Percentiles rank a stretch among this genome's conserved stretches.
These are phyloP conservation scores for Euthynnus affinis DNA, from an alignment of 2,797 vertebrate species.

Conservation along the genomic window DNA sequence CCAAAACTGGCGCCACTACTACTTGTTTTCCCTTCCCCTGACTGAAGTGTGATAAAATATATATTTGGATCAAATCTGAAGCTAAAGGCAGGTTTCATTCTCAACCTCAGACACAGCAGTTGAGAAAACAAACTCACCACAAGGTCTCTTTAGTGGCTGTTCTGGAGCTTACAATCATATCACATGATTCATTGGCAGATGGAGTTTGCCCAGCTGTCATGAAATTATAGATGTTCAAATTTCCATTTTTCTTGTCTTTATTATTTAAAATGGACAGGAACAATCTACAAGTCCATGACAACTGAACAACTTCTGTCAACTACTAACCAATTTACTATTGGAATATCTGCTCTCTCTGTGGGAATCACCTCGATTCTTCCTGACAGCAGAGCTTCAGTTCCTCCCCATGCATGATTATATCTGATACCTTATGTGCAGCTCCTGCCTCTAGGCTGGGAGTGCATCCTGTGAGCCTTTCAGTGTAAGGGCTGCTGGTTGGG, in stretches of 20 bases:
- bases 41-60: background rate
- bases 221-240: background rate
- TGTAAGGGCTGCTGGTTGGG: constrained; percentile 69
- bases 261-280: too few relatives aligned
- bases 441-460: constrained; percentile 63
- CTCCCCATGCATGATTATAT: constrained; percentile 8
- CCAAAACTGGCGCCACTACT: too few relatives aligned
- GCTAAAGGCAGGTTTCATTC: background rate
- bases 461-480: constrained; percentile 74
- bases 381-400: constrained; percentile 12
- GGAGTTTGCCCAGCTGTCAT: background rate
- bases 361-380: constrained; percentile 21
- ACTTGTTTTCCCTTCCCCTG: too few relatives aligned
- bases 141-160: background rate
- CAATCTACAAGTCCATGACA: too few relatives aligned
- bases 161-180: background rate
- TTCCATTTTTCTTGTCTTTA: background rate
- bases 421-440: constrained; percentile 80
- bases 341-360: constrained; percentile 10
- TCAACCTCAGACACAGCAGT: background rate
- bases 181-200: background rate
- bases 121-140: background rate
- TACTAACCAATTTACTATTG: background rate
- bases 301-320: too few relatives aligned
- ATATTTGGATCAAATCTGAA: background rate